Base-by-base conservation (phyloP, 1,140 invertebrate genomes). In the Drosophila quadrilineata region DNA sequence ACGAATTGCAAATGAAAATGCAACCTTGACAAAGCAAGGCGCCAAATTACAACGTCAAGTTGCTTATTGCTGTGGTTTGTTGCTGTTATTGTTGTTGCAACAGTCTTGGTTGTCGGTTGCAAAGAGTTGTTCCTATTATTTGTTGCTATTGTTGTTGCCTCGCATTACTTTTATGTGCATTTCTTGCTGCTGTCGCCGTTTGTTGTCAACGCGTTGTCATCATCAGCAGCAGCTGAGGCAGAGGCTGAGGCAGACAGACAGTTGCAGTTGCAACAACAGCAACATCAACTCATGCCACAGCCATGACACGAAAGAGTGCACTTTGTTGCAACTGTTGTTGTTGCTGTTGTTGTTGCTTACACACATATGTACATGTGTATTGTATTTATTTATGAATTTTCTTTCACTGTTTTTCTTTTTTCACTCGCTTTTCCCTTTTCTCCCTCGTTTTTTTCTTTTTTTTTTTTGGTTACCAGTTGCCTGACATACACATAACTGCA, bases 1-100 rank as follows among this genome's bases (percentile, higher is more conserved):
- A 35, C 45, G 50, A 65, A 59, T 65, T 59, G 48, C 63, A 66
- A 66, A 66, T 60, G 63, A 66, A 66, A 60, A 66, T 60, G 40
- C 48, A 66, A 66, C 63, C 63, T 66, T 66, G 63, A 60, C 63
- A 66, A 66, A 66, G 63, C 24, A 54, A 33, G 41, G 38, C 54
- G 63, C 36, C 40, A 66, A 66, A 66, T 59, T 66, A 66, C 63
- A 66, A 66, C 63, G 36, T 59, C 54, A 66, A 66, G 28, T 54
- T 40, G 16, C n/a, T n/a, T n/a, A n/a, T 24, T 52, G 48, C 17
- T 8, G 29, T 31, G n/a, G n/a, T n/a, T n/a, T 50, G 49, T 14
- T 38, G 28, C 28, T 33, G 26, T 8, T 21, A 35, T 22, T 24
- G 12, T 28, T 38, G 50, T 19, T 54, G n/a, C 50, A 33, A 36